A percentile compares a stretch with the other conserved stretches of the same genome.
Conservation (phyloP, 2,797 vertebrate genomes). For the Caiman crocodilus region DNA sequence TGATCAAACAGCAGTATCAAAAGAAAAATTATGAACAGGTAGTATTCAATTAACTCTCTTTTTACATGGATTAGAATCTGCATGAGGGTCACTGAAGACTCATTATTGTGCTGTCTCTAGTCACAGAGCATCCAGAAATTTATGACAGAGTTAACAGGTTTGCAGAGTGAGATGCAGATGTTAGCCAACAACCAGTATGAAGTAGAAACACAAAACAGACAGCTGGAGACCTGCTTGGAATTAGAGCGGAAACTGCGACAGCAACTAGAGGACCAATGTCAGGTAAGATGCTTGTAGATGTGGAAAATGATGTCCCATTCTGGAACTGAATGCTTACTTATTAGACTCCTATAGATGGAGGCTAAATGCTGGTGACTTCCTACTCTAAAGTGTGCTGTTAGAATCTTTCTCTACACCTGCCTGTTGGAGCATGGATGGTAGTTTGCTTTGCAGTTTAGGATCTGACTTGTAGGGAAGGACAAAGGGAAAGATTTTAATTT, state of each 20-base stretch:
- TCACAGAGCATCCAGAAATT: slow-evolving; percentile 76
- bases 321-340: no score
- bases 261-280: slow-evolving; percentile 69
- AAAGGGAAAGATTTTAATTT: no score
- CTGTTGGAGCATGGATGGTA: background rate
- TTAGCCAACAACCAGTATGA: slow-evolving; percentile 73
- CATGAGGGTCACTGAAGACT: background rate
- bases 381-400: background rate
- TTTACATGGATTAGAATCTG: background rate
- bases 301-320: background rate
- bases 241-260: slow-evolving; percentile 46
- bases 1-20: slow-evolving; percentile 76
- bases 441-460: background rate
- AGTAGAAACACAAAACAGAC: slow-evolving; percentile 46
- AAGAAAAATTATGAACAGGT: slow-evolving; percentile 81
- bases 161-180: slow-evolving; percentile 76
- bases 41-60: background rate
- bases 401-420: background rate
- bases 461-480: background rate
- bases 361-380: background rate
- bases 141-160: slow-evolving; percentile 63
- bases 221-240: slow-evolving; percentile 69
- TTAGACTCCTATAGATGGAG: no score
- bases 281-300: slow-evolving; percentile 47
- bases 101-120: slow-evolving; percentile 46